Conservation (phyloP, 2,797 vertebrate genomes). For the Pelodytes ibericus region DNA sequence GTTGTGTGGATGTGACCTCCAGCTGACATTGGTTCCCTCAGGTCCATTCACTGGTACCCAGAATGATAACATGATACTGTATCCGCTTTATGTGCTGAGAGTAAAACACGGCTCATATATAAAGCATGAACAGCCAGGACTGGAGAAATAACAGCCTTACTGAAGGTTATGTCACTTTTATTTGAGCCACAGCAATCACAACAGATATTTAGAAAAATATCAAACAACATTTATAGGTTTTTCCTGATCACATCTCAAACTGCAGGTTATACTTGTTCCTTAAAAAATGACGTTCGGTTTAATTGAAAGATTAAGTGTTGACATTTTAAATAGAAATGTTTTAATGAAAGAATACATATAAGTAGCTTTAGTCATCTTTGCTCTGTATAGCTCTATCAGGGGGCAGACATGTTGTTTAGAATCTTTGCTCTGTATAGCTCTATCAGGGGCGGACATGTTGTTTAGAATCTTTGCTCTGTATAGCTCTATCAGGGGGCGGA, state of each 20-base stretch:
- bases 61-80: neutral
- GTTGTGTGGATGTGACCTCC: constrained; percentile 27
- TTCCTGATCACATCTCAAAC: neutral
- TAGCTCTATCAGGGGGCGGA: too few relatives aligned
- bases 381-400: too few relatives aligned
- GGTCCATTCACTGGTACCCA: neutral
- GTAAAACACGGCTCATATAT: neutral
- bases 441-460: too few relatives aligned
- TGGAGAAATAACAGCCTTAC: neutral
- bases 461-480: too few relatives aligned
- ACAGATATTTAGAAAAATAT: neutral
- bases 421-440: too few relatives aligned
- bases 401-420: too few relatives aligned
- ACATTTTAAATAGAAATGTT: too few relatives aligned
- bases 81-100: neutral
- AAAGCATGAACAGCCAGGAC: neutral
- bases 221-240: neutral
- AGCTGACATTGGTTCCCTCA: neutral
- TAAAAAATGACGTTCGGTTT: too few relatives aligned
- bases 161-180: neutral
- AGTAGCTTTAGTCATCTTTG: too few relatives aligned
- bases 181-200: neutral
- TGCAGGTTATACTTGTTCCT: too few relatives aligned
- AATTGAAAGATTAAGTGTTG: too few relatives aligned
- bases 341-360: too few relatives aligned